Evolutionary conservation across 1,140 invertebrate species (phyloP).

Genomic region (Megalonaias nervosa): DNA sequence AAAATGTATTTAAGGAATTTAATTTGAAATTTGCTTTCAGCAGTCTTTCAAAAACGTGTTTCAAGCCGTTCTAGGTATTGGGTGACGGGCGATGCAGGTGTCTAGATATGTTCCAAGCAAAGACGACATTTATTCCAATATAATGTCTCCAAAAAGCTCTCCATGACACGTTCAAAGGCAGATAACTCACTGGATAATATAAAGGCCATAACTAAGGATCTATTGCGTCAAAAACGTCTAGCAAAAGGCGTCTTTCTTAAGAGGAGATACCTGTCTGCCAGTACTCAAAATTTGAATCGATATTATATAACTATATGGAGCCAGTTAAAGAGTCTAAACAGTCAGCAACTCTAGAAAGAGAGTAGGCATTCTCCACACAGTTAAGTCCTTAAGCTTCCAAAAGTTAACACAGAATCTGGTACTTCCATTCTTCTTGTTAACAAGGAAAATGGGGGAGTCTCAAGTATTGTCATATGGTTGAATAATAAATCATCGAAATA

Average conservation of each 20-base stretch:
- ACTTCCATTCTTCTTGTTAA: conserved; percentile 11
- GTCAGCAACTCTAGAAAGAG: conserved; percentile 1
- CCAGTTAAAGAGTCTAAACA: conserved; percentile 15
- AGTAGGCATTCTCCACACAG: neutral
- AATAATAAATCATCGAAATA: too few relatives aligned
- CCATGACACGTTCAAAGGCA: conserved; percentile 1
- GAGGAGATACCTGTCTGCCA: conserved; percentile 64
- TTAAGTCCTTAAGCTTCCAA: neutral
- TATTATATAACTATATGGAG: neutral
- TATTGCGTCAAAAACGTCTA: neutral
- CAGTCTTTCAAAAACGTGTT: neutral
- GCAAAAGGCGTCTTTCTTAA: conserved; percentile 55
- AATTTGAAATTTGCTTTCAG: neutral
- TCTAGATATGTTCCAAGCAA: conserved; percentile 2
- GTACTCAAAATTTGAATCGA: conserved; percentile 31
- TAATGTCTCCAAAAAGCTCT: neutral
- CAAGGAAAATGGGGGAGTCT: conserved; percentile 3
- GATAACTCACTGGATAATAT: neutral
- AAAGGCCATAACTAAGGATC: neutral
- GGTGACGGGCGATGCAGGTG: neutral
- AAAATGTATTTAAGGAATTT: conserved; percentile 3
- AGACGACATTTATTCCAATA: neutral
- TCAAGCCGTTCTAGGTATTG: neutral
- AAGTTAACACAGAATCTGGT: conserved; percentile 8
- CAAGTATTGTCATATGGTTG: too few relatives aligned